Evolutionary conservation across 2,113 vertebrate species (phyloP).

Genomic region (Otocyon megalotis): DNA sequence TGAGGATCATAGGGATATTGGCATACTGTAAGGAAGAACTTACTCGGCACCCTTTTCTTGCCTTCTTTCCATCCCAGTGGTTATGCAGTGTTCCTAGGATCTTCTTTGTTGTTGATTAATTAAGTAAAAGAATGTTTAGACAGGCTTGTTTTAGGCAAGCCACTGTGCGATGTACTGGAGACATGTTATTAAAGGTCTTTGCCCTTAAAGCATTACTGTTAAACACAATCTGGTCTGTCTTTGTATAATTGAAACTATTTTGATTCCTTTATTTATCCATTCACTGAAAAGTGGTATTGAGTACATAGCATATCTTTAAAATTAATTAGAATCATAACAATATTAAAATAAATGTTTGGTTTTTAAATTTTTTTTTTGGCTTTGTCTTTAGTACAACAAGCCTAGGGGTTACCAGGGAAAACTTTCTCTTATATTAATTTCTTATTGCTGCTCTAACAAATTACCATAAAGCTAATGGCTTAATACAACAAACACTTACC

Average conservation of each 20-base stretch:
- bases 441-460: background rate
- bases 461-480: background rate
- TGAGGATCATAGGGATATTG: background rate
- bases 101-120: background rate
- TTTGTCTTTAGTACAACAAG: conserved; percentile 7
- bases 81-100: background rate
- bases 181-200: background rate
- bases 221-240: background rate
- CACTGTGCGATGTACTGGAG: background rate
- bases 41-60: background rate
- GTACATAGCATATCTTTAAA: background rate
- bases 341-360: background rate
- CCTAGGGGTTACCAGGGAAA: background rate
- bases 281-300: background rate
- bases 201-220: background rate
- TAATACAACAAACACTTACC: background rate
- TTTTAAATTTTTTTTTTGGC: background rate
- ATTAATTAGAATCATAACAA: background rate
- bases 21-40: background rate
- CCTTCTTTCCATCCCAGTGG: background rate
- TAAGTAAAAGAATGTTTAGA: background rate
- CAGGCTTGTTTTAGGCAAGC: background rate
- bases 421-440: background rate
- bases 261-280: background rate
- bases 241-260: conserved; percentile 1